Evolutionary conservation across 2,888 invertebrate species (phyloP).

Genomic region (Nomada fucata): DNA sequence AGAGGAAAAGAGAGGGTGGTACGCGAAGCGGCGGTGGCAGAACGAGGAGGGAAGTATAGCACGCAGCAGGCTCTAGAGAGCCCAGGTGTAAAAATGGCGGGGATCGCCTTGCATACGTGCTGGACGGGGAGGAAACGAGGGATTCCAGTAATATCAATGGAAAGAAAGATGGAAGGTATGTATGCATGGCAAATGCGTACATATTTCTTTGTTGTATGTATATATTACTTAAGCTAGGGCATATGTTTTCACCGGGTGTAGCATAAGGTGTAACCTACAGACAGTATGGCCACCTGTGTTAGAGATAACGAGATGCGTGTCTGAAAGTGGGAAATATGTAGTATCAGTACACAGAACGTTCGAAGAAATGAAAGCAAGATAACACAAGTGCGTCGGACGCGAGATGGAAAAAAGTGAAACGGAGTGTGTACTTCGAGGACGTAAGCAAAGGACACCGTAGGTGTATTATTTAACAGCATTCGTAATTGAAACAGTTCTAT

Average conservation of each 20-base stretch:
- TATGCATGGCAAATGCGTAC: no score
- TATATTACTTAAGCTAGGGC: no score
- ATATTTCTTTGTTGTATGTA: no score
- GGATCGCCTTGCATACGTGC: background rate
- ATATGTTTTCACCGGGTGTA: no score
- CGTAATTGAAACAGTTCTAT: background rate
- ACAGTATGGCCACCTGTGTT: no score
- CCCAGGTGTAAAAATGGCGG: conserved; percentile 7
- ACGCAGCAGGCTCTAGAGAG: background rate
- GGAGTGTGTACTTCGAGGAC: no score
- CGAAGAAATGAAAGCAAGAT: background rate
- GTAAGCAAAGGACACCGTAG: background rate
- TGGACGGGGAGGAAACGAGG: background rate
- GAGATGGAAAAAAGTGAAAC: background rate
- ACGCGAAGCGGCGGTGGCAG: background rate
- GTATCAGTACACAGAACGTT: background rate
- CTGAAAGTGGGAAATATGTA: background rate
- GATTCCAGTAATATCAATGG: no score
- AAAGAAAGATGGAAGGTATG: background rate
- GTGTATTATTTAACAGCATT: background rate
- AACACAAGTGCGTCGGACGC: background rate
- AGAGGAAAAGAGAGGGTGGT: background rate
- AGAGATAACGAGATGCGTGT: no score
- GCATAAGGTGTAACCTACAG: no score
- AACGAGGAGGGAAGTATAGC: background rate